These are phyloP conservation scores for Thunnus maccoyii DNA, from an alignment of 2,113 vertebrate genomes.

Conservation along the genomic window DNA sequence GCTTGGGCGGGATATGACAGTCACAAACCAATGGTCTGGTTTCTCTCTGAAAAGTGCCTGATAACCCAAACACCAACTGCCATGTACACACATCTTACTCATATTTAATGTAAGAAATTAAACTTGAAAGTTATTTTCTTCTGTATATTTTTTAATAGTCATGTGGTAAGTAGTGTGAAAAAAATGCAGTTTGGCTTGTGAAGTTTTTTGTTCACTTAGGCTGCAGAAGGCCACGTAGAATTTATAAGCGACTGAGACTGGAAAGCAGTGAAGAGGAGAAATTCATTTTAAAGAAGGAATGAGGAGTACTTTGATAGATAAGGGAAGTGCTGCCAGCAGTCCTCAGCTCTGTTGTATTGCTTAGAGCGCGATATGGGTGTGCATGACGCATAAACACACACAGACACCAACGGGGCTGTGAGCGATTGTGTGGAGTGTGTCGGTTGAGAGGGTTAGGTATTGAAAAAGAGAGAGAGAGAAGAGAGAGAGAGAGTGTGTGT, in stretches of 20 bases:
- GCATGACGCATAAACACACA: constrained; percentile 64
- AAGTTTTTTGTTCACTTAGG: constrained; percentile 35
- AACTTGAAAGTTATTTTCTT: constrained; percentile 12
- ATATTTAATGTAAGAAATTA: constrained; percentile 3
- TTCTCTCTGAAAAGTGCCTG: constrained; percentile 9
- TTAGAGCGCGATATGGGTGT: constrained; percentile 55
- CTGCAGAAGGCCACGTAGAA: constrained; percentile 54
- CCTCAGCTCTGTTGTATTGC: constrained; percentile 66
- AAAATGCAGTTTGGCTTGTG: constrained; percentile 25
- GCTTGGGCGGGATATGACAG: constrained; percentile 20
- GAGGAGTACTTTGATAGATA: constrained; percentile 77
- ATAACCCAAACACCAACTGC: constrained; percentile 37
- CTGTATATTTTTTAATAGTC: background rate
- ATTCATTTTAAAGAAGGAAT: constrained; percentile 75
- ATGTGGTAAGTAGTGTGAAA: constrained; percentile 6
- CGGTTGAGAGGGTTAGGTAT: constrained; percentile 47
- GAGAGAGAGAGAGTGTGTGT: constrained; percentile 25
- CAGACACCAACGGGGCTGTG: constrained; percentile 43
- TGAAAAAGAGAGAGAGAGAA: constrained; percentile 18
- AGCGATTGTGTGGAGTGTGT: constrained; percentile 45
- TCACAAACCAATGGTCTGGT: constrained; percentile 32
- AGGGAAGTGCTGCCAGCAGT: constrained; percentile 69
- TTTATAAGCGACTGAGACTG: constrained; percentile 56
- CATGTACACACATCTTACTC: constrained; percentile 8
- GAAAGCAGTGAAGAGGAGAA: constrained; percentile 76